Evolutionary conservation across 1,140 invertebrate species (phyloP).

Genomic region (Colletes gigas): DNA sequence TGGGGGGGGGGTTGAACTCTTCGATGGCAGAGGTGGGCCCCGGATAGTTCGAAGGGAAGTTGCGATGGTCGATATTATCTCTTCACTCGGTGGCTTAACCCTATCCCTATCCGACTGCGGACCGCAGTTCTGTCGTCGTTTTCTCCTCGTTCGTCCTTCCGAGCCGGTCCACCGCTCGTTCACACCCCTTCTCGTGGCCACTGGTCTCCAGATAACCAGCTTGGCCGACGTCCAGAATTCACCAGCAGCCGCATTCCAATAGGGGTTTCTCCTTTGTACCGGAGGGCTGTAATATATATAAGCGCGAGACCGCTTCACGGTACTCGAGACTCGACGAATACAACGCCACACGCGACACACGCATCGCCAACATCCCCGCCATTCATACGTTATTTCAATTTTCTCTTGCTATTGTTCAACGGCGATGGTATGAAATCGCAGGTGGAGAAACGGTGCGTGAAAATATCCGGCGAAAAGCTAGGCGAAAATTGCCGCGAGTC

Average conservation of each 20-base stretch:
- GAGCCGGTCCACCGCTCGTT: conserved; percentile 17
- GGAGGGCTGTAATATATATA: conserved; percentile 31
- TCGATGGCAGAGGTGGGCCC: conserved; percentile 18
- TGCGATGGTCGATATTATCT: conserved; percentile 56
- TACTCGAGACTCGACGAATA: not conserved
- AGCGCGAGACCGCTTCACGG: not conserved
- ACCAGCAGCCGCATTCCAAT: conserved; percentile 51
- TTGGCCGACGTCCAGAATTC: conserved; percentile 65
- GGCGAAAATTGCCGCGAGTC: conserved; percentile 4
- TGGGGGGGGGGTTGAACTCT: not conserved
- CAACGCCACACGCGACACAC: no score
- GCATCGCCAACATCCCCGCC: no score
- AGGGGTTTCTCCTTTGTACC: conserved; percentile 26
- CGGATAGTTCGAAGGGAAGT: conserved; percentile 51
- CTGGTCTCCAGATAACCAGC: conserved; percentile 51
- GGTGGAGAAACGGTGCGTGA: not conserved
- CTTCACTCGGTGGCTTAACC: conserved; percentile 37
- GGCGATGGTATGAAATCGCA: no score
- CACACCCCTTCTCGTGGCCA: conserved; percentile 49
- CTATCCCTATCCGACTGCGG: conserved; percentile 1
- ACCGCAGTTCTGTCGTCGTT: conserved; percentile 13
- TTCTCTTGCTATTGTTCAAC: no score
- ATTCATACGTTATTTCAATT: no score
- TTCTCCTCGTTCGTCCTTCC: not conserved
- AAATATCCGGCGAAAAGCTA: not conserved